Evolutionary conservation across 2,888 invertebrate species (phyloP).

Genomic region (Lathronympha strigana): DNA sequence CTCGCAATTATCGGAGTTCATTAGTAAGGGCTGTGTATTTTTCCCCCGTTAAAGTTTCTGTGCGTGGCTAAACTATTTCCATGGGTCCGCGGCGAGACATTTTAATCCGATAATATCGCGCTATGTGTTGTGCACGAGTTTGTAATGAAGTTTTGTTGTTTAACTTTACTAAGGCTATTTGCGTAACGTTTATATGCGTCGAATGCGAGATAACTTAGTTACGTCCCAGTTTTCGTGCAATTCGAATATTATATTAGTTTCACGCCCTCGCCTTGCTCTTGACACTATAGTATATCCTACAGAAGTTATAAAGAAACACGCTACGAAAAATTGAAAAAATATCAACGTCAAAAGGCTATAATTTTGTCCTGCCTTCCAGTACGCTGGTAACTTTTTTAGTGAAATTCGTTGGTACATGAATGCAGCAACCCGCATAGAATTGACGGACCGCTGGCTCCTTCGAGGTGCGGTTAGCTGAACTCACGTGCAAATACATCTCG

Average conservation of each 20-base stretch:
- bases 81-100: conserved; percentile 53
- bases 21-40: conserved; percentile 64
- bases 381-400: conserved; percentile 4
- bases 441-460: conserved; percentile 65
- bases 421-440: conserved; percentile 23
- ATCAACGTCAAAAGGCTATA: not conserved
- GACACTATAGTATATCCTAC: conserved; percentile 3
- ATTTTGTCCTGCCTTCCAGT: not conserved
- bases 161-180: conserved; percentile 47
- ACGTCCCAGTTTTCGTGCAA: conserved; percentile 38
- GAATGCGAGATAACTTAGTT: conserved; percentile 42
- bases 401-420: conserved; percentile 23
- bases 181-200: conserved; percentile 43
- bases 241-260: conserved; percentile 38
- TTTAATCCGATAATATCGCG: conserved; percentile 62
- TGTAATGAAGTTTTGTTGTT: conserved; percentile 59
- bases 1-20: conserved; percentile 70
- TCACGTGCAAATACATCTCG: conserved; percentile 82
- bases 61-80: conserved; percentile 55
- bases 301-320: not conserved
- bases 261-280: conserved; percentile 24
- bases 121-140: conserved; percentile 55
- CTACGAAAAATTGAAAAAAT: not conserved
- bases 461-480: conserved; percentile 78
- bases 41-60: conserved; percentile 58